Base-by-base conservation (phyloP, 2,888 invertebrate species). In the Fragum sueziense region DNA sequence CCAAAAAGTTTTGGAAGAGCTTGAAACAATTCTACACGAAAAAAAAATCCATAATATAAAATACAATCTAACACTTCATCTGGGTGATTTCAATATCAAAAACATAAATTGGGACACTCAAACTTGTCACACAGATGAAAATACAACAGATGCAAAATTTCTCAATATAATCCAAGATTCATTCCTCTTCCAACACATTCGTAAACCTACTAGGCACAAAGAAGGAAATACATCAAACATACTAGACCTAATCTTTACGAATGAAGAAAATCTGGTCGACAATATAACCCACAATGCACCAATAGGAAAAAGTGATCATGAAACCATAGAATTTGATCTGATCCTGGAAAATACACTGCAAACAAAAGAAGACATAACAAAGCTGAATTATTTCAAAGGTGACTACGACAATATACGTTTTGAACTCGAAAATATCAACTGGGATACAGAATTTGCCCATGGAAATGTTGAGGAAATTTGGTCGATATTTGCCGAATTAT, bases 181-280 rank as follows among this genome's bases (percentile, higher is more conserved):
- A 22, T 57, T 57, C 57, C 27, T 27, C 11, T 25, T 27, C n/a
- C 57, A 57, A 57, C 57, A 57, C 57, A 57, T 57, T 25, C n/a
- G 9, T 11, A 22, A 3, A n/a, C 57, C 57, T 20, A 57, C 57
- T 25, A 57, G 57, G 25, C 25, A 25, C n/a, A 57, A 57, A 57
- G 57, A 27, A 25, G 57, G 27, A 25, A 57, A 57, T 27, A 57
- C 57, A 57, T 25, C 57, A 57, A 57, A 57, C n/a, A 57, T 25
- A 27, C 25, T 57, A 25, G 57, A 57, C 57, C 4, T 57, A 6
- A 25, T 57, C 2, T 57, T 57, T n/a, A 57, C 57, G 25, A 57
- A 57, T 27, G 57, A 57, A 57, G 9, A 3, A 25, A 27, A 27
- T 27, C n/a, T 57, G 52, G 4, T 52, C 4, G 52, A n/a, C 4